Conservation (phyloP, 2,113 vertebrate genomes). For the Lethenteron reissneri region DNA sequence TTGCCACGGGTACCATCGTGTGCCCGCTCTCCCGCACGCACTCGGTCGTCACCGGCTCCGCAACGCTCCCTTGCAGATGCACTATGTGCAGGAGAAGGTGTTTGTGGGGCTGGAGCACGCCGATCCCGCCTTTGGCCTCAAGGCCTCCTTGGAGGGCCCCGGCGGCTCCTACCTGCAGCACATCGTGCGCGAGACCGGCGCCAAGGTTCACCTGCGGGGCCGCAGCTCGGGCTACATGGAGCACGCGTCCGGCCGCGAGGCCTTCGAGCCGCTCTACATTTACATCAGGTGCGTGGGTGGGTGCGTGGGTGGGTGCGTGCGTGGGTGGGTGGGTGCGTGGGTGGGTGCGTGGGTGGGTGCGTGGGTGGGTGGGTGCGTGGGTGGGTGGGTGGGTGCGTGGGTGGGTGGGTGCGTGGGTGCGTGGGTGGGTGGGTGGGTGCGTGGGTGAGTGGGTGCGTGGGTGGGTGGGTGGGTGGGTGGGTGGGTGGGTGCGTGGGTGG, state of each 20-base stretch:
- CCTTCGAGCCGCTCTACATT: conserved; percentile 96
- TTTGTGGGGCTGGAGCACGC: conserved; percentile 87
- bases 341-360: neutral
- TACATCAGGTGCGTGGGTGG: conserved; percentile 74
- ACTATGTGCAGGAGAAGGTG: conserved; percentile 88
- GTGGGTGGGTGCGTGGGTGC: neutral
- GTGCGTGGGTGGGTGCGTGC: neutral
- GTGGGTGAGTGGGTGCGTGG: no score
- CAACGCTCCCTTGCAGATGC: conserved; percentile 36
- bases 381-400: no score
- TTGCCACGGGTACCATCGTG: no score
- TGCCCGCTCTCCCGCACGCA: no score
- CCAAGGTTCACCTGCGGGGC: conserved; percentile 87
- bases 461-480: no score
- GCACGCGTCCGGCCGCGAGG: conserved; percentile 68
- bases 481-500: no score
- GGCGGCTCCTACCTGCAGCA: conserved; percentile 77
- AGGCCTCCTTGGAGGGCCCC: conserved; percentile 81
- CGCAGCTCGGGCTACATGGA: conserved; percentile 87
- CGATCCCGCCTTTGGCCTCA: conserved; percentile 53
- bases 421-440: no score
- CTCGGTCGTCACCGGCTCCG: no score
- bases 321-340: neutral
- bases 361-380: no score
- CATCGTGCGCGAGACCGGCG: conserved; percentile 73